phyloP scores from a whole-genome alignment of 2,113 vertebrate genomes.

The Pseudorasbora parva region DNA sequence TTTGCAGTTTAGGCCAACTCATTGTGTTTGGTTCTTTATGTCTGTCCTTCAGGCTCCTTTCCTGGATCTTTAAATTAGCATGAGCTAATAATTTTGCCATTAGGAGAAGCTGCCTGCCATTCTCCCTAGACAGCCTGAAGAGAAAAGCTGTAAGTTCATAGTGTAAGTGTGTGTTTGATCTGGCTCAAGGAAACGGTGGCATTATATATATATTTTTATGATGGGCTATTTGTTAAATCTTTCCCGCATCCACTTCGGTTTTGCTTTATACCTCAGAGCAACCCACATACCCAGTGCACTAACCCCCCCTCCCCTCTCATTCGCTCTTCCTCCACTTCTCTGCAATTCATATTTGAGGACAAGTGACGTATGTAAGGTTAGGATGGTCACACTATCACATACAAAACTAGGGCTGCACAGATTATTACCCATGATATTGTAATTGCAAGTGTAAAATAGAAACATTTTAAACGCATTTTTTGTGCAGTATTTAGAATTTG shows the following conservation, averaged over 20 bases:
- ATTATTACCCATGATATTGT: background rate
- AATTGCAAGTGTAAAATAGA: background rate
- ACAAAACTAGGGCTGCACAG: background rate
- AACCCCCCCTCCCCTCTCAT: background rate
- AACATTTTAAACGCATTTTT: background rate
- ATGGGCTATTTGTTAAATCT: conserved; percentile 37
- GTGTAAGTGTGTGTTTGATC: conserved; percentile 13
- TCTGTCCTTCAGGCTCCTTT: conserved; percentile 61
- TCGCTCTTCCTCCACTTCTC: background rate
- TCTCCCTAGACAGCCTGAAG: conserved; percentile 50
- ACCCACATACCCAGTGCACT: background rate
- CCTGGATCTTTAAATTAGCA: conserved; percentile 70
- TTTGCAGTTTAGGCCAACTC: conserved; percentile 29
- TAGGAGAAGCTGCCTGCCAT: conserved; percentile 66
- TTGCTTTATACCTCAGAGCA: conserved; percentile 14
- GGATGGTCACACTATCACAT: background rate
- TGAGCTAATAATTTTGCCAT: conserved; percentile 68
- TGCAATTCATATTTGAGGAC: conserved; percentile 32
- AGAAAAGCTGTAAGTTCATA: conserved; percentile 39
- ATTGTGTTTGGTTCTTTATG: conserved; percentile 50
- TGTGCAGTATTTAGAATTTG: background rate
- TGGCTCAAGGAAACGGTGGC: conserved; percentile 12
- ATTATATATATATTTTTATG: conserved; percentile 31
- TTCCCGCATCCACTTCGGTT: background rate
- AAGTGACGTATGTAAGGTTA: conserved; percentile 13